phyloP scores from a whole-genome alignment of 2,113 vertebrate genomes.

The Ciconia stormi region DNA sequence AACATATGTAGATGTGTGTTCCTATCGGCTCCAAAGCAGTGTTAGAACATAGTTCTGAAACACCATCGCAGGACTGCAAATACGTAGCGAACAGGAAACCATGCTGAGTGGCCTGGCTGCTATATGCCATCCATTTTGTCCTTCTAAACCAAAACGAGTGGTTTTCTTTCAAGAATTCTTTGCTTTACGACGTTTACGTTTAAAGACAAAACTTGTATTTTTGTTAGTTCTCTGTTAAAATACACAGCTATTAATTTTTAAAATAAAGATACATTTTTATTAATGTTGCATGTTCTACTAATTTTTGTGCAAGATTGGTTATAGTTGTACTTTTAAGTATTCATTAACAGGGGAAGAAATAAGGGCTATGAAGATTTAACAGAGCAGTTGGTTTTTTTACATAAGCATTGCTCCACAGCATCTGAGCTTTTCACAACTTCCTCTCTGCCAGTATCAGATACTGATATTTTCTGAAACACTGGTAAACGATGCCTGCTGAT shows the following conservation, averaged over 20 bases:
- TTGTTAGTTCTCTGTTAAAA: neutral
- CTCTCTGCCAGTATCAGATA: neutral
- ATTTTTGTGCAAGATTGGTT: neutral
- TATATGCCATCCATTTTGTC: neutral
- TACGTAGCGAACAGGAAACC: neutral
- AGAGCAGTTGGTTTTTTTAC: neutral
- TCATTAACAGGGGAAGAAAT: neutral
- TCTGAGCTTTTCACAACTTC: neutral
- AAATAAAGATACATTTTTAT: neutral
- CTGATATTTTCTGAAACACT: neutral
- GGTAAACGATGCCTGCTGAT: neutral
- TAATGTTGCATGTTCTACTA: neutral
- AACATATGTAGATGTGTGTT: rapidly evolving
- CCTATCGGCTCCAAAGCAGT: neutral
- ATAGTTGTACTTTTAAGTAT: neutral
- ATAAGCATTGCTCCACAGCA: neutral
- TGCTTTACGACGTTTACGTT: neutral
- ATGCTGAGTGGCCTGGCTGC: neutral
- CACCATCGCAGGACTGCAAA: neutral
- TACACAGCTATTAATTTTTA: neutral
- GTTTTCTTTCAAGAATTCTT: neutral
- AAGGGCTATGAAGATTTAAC: neutral
- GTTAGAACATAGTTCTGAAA: neutral
- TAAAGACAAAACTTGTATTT: neutral
- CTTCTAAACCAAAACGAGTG: neutral